Base-by-base conservation (phyloP, 2,113 vertebrate genomes). In the Tapirus terrestris region DNA sequence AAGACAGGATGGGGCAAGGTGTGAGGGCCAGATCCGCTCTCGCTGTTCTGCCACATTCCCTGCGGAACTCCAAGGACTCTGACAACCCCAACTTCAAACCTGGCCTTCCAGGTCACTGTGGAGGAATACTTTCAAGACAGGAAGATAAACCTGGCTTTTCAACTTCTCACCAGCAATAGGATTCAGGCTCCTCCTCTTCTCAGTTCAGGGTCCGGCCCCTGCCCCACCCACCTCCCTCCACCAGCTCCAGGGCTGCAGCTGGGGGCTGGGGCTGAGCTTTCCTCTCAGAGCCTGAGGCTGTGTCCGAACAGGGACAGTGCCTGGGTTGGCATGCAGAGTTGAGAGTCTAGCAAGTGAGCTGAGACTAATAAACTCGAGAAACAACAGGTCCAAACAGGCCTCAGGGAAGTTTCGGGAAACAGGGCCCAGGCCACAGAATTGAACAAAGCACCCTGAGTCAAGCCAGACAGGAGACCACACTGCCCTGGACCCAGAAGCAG, bases 331-430 rank as follows among this genome's bases (percentile, higher is more conserved):
- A 73, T 12, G 53, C 39, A 39, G 36, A 60, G 31, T 12, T 16
- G 63, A 87, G 82, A 95, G 85, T 81, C 77, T 77, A 79, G 48
- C 79, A 11, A 68, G 75, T 70, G 58, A 96, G 77, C 89, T 18
- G 81, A 94, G 77, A 93, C 86, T 89, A 79, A 93, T 83, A 91
- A 97, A 87, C n/a, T 63, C 53, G 63, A 29, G 77, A 76, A n/a
- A 56, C 18, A 70, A 76, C 96, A 97, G 60, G 97, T 84, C 92
- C 89, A 13, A 87, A 96, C 97, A 98, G 87, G 96, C 72, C 86
- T 61, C 27, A 0, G 48, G 75, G 56, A 98, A 91, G 84, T 88
- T 96, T 92, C 33, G 1, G 68, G 81, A 92, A 43, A 80, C 10
- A 5, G 18, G 39, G 63, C 58, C 81, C 91, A 90, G 63, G 84